Base-by-base conservation (phyloP, 92 coral and sea anemone genomes). In the Porites evermanni region DNA sequence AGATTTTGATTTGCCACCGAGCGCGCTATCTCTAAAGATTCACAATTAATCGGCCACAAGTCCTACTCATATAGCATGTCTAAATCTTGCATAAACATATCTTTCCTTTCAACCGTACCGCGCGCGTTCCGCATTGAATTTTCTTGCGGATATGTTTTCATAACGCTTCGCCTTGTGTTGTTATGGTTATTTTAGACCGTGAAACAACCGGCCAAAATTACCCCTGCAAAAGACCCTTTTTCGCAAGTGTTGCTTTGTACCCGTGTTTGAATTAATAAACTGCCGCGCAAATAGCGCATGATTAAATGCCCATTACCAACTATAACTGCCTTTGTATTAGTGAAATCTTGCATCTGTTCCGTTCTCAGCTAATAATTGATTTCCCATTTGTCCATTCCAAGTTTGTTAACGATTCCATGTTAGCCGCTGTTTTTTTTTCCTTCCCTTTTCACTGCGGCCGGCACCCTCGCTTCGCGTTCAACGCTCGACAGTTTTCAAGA, bases 341-440 rank as follows among this genome's bases (percentile, higher is more conserved):
- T 79, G 79, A 90, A 92, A 80, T 61, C 75, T 63, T 73, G 89
- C 98, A 95, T 95, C 98, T 95, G 98, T 81, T 70, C 71, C 26
- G 68, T 95, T 95, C 98, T 94, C 98, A 95, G 89, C 90, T 77
- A 83, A 81, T 95, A 93, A 95, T 95, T 88, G 96, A 90, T 93
- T 93, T 95, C 93, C 85, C 94, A 90, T 95, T 95, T 93, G 92
- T 88, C 88, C 89, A 82, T 71, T 82, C 86, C 73, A 81, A 88
- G 92, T 87, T 92, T 84, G 89, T 84, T 70, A 80, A 81, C 93
- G 87, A 93, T 92, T 89, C 82, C 85, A 72, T 80, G 79, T 87
- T 80, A 80, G 85, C 59, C 47, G 65, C 61, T 70, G 54, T 53
- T 70, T 38, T 65, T 89, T 69, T 75, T 80, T 8, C 72, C 52